phyloP scores from a whole-genome alignment of 2,797 vertebrate species.

The Trichosurus vulpecula region DNA sequence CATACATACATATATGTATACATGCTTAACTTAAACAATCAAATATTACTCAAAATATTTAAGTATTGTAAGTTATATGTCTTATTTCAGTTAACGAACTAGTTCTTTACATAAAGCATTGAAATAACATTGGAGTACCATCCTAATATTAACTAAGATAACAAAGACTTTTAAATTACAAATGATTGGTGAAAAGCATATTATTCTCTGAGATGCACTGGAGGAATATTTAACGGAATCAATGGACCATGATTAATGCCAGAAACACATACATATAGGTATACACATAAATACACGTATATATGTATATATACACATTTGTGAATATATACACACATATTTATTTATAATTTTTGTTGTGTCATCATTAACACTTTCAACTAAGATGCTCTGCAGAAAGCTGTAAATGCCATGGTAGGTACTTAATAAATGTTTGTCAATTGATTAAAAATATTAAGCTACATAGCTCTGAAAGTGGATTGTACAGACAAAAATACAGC shows the following conservation, averaged over 20 bases:
- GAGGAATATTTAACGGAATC: conserved; percentile 9
- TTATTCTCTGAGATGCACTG: not conserved
- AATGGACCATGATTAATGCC: not conserved
- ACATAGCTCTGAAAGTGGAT: not conserved
- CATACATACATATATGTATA: not conserved
- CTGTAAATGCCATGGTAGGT: not conserved
- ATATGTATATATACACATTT: not conserved
- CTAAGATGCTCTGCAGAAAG: not conserved
- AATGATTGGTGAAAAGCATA: not conserved
- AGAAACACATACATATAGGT: not conserved
- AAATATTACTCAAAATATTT: not conserved
- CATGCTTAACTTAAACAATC: not conserved
- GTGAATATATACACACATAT: not conserved
- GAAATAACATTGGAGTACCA: not conserved
- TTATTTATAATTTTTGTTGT: not conserved
- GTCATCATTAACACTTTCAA: not conserved
- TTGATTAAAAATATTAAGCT: not conserved
- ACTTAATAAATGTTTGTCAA: not conserved
- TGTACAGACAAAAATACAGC: not conserved
- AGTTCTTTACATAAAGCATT: not conserved
- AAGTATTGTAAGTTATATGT: not conserved
- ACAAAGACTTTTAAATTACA: not conserved
- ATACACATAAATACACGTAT: not conserved
- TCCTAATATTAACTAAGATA: not conserved
- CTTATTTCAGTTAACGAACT: not conserved